Evolutionary conservation across 2,797 vertebrate species (phyloP).

Genomic region (Gallinago solitaria): DNA sequence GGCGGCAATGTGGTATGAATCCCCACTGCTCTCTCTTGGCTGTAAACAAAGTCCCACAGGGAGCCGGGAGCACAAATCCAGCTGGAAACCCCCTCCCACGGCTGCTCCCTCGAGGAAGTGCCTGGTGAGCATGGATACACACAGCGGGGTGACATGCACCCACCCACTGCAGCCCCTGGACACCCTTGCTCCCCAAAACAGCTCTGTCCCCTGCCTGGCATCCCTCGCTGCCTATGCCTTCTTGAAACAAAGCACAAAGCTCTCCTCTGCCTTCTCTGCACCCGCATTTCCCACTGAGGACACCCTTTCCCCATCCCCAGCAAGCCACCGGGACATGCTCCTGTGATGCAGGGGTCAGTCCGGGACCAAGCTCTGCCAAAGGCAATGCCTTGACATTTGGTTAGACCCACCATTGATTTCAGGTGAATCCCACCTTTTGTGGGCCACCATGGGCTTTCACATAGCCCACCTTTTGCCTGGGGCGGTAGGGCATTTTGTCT

Average conservation of each 20-base stretch:
- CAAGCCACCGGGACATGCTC: accelerated
- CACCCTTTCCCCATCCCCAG: background rate
- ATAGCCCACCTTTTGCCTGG: background rate
- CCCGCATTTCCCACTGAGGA: background rate
- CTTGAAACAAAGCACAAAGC: background rate
- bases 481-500: background rate
- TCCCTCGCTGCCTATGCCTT: background rate
- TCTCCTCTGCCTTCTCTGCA: background rate
- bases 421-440: background rate
- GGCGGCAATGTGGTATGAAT: accelerated
- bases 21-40: background rate
- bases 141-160: accelerated
- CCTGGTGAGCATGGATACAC: background rate
- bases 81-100: background rate
- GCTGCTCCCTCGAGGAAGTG: background rate
- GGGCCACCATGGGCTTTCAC: background rate
- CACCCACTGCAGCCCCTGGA: accelerated
- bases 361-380: accelerated
- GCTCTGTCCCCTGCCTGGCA: background rate
- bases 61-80: background rate
- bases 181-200: accelerated
- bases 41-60: background rate
- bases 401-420: background rate
- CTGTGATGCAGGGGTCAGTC: accelerated
- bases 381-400: background rate